Percentiles rank a stretch among this genome's conserved stretches.
Evolutionary conservation across 1,140 invertebrate species (phyloP).

Genomic region (Charaxes varanes): DNA sequence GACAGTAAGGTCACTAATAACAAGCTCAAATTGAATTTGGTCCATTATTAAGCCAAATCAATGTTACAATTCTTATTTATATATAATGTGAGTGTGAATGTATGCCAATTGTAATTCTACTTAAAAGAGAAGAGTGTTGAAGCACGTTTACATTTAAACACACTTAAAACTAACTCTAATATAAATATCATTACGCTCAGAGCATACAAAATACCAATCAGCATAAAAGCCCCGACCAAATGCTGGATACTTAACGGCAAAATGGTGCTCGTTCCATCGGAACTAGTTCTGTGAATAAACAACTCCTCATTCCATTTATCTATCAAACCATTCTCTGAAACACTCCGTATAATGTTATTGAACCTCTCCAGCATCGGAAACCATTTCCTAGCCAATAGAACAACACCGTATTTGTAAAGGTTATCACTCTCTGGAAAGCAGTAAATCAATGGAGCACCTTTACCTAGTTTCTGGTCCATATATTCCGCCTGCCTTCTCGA

Average conservation of each 20-base stretch:
- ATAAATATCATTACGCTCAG: constrained; percentile 44
- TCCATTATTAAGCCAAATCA: too few relatives aligned
- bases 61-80: too few relatives aligned
- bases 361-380: constrained; percentile 62
- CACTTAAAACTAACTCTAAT: constrained; percentile 34
- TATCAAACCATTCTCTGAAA: constrained; percentile 68
- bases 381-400: constrained; percentile 58
- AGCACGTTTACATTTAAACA: constrained; percentile 4
- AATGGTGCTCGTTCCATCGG: constrained; percentile 41
- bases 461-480: constrained; percentile 58
- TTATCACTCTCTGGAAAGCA: constrained; percentile 60
- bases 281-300: constrained; percentile 40
- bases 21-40: too few relatives aligned
- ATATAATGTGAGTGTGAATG: too few relatives aligned
- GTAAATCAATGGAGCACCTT: constrained; percentile 51
- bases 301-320: constrained; percentile 70
- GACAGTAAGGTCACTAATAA: too few relatives aligned
- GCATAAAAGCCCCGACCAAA: constrained; percentile 64
- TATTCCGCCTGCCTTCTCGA: constrained; percentile 63
- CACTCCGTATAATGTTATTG: constrained; percentile 63
- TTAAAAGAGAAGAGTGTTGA: too few relatives aligned
- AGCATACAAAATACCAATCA: constrained; percentile 53
- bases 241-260: constrained; percentile 57
- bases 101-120: too few relatives aligned
- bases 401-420: constrained; percentile 68